Evolutionary conservation across 1,140 invertebrate species (phyloP), one percentile per base, ranked within the genome.

Genomic region (Bombus balteatus): DNA sequence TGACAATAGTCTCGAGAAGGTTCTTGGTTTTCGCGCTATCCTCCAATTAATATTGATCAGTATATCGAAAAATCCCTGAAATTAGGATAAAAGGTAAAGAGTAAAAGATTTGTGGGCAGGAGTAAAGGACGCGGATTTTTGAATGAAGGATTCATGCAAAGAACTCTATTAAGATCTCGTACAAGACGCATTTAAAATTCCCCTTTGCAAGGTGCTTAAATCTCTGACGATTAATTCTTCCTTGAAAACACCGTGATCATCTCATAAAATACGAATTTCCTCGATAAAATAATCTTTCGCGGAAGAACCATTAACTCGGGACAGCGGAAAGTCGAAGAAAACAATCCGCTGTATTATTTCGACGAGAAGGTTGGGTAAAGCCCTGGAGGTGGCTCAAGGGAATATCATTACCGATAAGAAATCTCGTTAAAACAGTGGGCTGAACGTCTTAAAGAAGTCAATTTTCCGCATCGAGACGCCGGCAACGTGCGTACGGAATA

Each of bases 381-480:
- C 28, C 28, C 15, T 6, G n/a, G 65, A 5, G 25, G 32, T 2
- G n/a, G 18, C 41, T 28, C 28, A 2, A 39, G 59, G 66, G 32
- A 59, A 57, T 79, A 78, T 37, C 39, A 37, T 70, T 47, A 71
- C 75, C 83, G 68, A 80, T 53, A 73, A 62, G 68, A 71, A 32
- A 72, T 85, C 76, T 73, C 68, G 77, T 73, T 72, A 71, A 79
- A 75, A 53, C 70, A 37, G n/a, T 39, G 53, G 57, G 5, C 13
- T 2, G 53, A 2, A 6, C 22, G 37, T 22, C 75, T 77, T 57
- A 79, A 85, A 72, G 83, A 71, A 85, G 76, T 85, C 83, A 80
- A 85, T 85, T 85, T 85, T 85, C 83, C 83, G 75, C 83, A 72
- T 80, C 83, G 83, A 72, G 39, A 72, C 83, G 25, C 76, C 28